These are phyloP conservation scores for Oligia fasciuncula DNA, from an alignment of 2,888 invertebrate species.

Conservation along the genomic window DNA sequence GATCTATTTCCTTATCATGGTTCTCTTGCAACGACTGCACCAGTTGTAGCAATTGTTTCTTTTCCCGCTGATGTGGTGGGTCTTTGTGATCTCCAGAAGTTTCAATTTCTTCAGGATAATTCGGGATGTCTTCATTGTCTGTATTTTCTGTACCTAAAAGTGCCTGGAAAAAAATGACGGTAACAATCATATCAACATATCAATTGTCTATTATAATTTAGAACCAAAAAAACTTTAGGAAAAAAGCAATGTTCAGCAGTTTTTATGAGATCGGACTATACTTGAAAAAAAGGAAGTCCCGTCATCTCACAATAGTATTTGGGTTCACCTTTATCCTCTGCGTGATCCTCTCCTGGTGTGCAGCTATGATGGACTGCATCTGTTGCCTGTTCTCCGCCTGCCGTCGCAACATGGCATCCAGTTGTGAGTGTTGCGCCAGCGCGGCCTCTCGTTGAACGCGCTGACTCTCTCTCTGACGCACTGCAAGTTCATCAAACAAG, in stretches of 20 bases:
- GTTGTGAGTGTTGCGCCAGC: conserved; percentile 87
- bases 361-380: conserved; percentile 90
- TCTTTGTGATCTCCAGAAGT: conserved; percentile 71
- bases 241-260: neutral
- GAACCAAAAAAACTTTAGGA: neutral
- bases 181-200: too few species aligned
- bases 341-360: conserved; percentile 91
- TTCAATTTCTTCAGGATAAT: conserved; percentile 65
- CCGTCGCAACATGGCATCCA: conserved; percentile 88
- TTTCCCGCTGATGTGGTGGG: conserved; percentile 79
- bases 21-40: conserved; percentile 89
- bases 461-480: conserved; percentile 85
- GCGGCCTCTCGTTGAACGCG: conserved; percentile 88
- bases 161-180: conserved; percentile 76
- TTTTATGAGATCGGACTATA: neutral
- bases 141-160: conserved; percentile 75
- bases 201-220: neutral
- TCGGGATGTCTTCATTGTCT: conserved; percentile 64
- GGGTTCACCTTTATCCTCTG: conserved; percentile 89
- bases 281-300: neutral
- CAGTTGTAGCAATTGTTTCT: conserved; percentile 85
- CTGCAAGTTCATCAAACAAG: conserved; percentile 63
- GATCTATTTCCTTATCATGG: conserved; percentile 91
- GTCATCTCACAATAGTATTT: neutral
- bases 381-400: conserved; percentile 90